These are phyloP conservation scores for Poecilia latipinna DNA, from an alignment of 2,113 vertebrate species.

Conservation along the genomic window DNA sequence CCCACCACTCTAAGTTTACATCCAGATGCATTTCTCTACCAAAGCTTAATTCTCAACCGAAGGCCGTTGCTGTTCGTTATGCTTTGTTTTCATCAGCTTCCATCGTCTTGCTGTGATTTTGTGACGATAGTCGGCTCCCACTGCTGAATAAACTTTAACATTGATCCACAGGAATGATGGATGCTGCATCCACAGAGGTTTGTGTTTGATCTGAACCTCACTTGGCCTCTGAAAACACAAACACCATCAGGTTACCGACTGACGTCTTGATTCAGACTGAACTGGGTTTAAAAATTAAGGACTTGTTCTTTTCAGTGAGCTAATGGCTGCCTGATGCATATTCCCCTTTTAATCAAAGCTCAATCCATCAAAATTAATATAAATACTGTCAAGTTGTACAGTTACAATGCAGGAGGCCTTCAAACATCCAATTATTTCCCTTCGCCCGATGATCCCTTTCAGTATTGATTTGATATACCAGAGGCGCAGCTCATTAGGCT, in stretches of 20 bases:
- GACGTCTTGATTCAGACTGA: neutral
- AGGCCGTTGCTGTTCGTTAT: no score
- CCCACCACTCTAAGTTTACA: no score
- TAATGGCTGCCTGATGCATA: neutral
- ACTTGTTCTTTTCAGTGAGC: neutral
- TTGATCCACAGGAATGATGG: no score
- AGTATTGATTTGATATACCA: constrained; percentile 10
- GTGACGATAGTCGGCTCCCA: no score
- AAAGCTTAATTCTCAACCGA: no score
- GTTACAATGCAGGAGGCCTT: neutral
- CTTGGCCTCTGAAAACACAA: no score
- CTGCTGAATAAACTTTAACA: no score
- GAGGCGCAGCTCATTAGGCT: neutral
- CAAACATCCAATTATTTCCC: neutral
- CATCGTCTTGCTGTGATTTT: no score
- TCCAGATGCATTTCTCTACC: no score
- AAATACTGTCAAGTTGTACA: neutral
- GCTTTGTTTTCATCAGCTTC: no score
- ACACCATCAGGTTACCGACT: neutral
- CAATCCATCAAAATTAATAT: neutral
- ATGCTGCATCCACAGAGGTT: no score
- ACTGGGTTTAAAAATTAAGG: neutral
- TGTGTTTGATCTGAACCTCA: no score
- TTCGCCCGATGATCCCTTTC: neutral
- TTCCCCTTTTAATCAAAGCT: neutral